Percentiles rank a stretch among this genome's conserved stretches.
Evolutionary conservation across 2,113 vertebrate species (phyloP).

Genomic region (Cheilinus undulatus): DNA sequence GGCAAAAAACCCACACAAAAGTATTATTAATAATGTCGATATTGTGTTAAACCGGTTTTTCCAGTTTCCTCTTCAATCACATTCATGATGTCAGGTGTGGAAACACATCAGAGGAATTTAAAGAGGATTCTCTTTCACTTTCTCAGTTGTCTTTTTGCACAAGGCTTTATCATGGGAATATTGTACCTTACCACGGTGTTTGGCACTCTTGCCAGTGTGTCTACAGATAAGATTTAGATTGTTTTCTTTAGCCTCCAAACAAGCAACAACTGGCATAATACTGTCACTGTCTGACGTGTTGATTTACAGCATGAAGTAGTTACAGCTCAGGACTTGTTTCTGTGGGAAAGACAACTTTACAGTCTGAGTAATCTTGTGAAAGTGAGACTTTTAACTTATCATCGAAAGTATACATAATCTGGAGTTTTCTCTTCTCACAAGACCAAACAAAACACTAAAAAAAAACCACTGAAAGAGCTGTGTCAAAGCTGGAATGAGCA

Average conservation of each 20-base stretch:
- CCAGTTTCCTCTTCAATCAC: not conserved
- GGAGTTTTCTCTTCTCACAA: not conserved
- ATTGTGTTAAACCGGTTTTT: not conserved
- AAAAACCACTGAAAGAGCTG: not conserved
- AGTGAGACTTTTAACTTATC: not conserved
- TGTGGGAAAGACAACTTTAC: not conserved
- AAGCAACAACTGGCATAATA: not conserved
- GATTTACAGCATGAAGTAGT: not conserved
- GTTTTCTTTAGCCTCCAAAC: not conserved
- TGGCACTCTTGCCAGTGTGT: not conserved
- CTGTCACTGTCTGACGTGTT: not conserved
- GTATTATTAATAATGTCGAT: too few species aligned
- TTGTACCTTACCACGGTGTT: not conserved
- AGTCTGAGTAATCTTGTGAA: slow-evolving; percentile 15
- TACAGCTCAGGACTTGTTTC: not conserved
- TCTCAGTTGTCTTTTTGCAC: not conserved
- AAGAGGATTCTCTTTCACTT: not conserved
- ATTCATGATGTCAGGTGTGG: too few species aligned
- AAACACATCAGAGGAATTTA: not conserved
- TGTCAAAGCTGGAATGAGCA: slow-evolving; percentile 15
- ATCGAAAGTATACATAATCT: slow-evolving; percentile 4
- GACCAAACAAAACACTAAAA: not conserved
- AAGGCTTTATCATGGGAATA: not conserved
- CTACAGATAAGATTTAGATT: slow-evolving; percentile 11
- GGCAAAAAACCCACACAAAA: too few species aligned